These are phyloP conservation scores for Hesperophylax magnus DNA, from an alignment of 1,140 invertebrate genomes.

Conservation along the genomic window DNA sequence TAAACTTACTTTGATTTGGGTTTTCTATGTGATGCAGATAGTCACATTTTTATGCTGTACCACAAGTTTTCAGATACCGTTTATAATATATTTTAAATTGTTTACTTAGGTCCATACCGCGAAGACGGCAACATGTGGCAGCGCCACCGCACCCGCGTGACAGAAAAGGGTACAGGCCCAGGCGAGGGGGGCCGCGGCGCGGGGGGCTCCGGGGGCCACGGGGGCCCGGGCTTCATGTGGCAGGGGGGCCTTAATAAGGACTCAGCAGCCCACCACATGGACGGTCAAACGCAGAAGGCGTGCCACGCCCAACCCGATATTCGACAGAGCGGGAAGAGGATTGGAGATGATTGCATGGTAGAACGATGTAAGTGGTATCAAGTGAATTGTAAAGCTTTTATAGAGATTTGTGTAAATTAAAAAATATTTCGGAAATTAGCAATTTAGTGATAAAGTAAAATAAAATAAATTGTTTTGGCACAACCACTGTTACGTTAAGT, in stretches of 20 bases:
- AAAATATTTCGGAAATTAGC: too few relatives aligned
- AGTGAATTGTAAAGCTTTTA: not conserved
- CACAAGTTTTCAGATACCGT: too few relatives aligned
- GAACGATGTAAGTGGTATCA: constrained; percentile 68
- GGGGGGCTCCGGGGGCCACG: not conserved
- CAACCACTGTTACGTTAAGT: too few relatives aligned
- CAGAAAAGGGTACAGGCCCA: not conserved
- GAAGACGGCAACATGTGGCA: constrained; percentile 51
- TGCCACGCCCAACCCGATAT: constrained; percentile 69
- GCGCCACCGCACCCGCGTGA: constrained; percentile 38
- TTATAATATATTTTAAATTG: too few relatives aligned
- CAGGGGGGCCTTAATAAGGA: constrained; percentile 43
- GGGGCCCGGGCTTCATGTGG: constrained; percentile 36
- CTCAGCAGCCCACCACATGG: constrained; percentile 45
- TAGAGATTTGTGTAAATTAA: not conserved
- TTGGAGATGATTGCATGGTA: constrained; percentile 81
- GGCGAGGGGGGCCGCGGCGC: not conserved
- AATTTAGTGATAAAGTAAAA: too few relatives aligned
- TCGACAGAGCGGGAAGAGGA: constrained; percentile 76
- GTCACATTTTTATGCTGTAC: too few relatives aligned
- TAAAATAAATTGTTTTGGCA: too few relatives aligned
- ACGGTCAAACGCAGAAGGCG: constrained; percentile 62
- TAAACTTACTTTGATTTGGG: too few relatives aligned
- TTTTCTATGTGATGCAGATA: too few relatives aligned
- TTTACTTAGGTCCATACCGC: constrained; percentile 44